Evolutionary conservation across 1,140 invertebrate species (phyloP).

Genomic region (Drusus annulatus): DNA sequence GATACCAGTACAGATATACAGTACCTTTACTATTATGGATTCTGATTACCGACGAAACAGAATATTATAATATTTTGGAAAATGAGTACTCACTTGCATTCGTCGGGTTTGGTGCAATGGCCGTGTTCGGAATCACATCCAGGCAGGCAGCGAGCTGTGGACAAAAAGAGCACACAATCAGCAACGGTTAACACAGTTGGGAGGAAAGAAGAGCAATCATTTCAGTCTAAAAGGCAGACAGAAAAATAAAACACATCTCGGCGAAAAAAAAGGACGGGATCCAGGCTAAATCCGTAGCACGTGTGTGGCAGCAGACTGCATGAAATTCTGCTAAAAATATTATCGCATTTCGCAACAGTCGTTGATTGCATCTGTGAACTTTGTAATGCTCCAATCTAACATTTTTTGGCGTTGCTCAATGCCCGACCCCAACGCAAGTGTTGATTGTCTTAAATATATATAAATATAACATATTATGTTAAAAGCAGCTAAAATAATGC

Average conservation of each 20-base stretch:
- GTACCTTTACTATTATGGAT: no score
- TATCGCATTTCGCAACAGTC: constrained; percentile 47
- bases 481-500: no score
- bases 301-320: constrained; percentile 55
- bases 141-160: constrained; percentile 88
- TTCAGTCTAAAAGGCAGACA: constrained; percentile 61
- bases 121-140: constrained; percentile 93
- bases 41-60: background rate
- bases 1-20: no score
- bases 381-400: constrained; percentile 17
- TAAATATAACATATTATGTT: no score
- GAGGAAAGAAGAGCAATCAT: constrained; percentile 63
- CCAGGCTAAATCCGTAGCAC: constrained; percentile 53
- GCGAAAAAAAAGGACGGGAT: constrained; percentile 44
- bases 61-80: background rate
- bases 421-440: background rate
- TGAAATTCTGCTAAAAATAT: constrained; percentile 56
- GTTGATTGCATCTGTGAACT: constrained; percentile 29
- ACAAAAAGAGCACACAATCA: constrained; percentile 75
- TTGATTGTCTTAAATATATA: no score
- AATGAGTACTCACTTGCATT: constrained; percentile 91
- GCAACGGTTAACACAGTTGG: constrained; percentile 63
- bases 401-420: background rate
- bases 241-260: constrained; percentile 52
- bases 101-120: constrained; percentile 91